Evolutionary conservation across 2,888 invertebrate species (phyloP), one percentile per base, ranked within the genome.

Genomic region (Epirrhoe alternata): DNA sequence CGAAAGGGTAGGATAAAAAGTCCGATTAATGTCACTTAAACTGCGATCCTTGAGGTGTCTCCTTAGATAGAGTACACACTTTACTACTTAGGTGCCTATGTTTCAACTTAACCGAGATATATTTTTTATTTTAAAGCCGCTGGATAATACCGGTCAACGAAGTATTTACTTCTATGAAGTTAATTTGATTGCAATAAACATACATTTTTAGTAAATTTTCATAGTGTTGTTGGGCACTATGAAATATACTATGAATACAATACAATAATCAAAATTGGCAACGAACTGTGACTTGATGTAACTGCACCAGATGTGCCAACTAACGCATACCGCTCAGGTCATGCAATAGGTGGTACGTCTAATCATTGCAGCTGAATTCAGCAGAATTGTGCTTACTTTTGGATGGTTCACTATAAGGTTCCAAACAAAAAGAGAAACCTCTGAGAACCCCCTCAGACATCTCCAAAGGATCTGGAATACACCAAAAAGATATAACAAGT

Each of bases 21-120:
- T 82, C 83, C 92, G 87, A 93, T 93, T 93, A 92, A 93, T 93
- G 92, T 92, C 90, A 91, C 92, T 93, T 92, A 92, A 87, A 86
- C 79, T 83, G 78, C 57, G 86, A 88, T 86, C 86, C 81, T 85
- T 78, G 86, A 86, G 86, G 84, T 87, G 84, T 81, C 83, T 83
- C 73, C 76, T 74, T 68, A 82, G 88, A 88, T 88, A 86, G 86
- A 78, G 81, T 89, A 92, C 92, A 93, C 87, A 89, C 86, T 89
- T 91, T 90, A 84, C 86, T 87, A 92, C 92, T 93, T 90, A 92
- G 90, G 78, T 78, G 83, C 79, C 82, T 86, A 86, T 90, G 83
- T 83, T 85, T 88, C 87, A 86, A 81, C 72, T 73, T 75, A 78
- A 79, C 72, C 60, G 73, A 51, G 76, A 74, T 70, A 74, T 79